Evolutionary conservation across 2,113 vertebrate species (phyloP).

Genomic region (Proterorhinus semilunaris): DNA sequence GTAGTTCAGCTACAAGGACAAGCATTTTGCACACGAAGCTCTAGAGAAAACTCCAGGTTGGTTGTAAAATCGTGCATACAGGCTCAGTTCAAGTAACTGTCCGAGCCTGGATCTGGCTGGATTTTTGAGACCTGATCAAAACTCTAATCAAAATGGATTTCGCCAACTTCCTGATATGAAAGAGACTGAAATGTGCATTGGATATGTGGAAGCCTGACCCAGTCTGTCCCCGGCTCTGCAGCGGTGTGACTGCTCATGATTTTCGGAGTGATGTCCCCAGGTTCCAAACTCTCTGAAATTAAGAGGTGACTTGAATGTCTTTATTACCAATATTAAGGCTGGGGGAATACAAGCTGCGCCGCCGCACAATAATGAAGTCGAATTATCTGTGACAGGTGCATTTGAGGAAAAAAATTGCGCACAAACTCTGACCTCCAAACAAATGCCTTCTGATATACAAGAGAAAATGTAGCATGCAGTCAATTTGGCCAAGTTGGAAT

Average conservation of each 20-base stretch:
- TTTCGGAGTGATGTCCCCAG: slow-evolving; percentile 1
- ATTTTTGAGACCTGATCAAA: not conserved
- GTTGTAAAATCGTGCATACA: too few species aligned
- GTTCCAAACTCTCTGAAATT: slow-evolving; percentile 7
- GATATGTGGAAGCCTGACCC: not conserved
- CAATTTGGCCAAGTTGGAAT: slow-evolving; percentile 74
- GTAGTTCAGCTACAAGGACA: too few species aligned
- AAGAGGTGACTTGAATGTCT: not conserved
- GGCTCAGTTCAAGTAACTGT: too few species aligned
- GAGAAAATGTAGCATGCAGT: slow-evolving; percentile 59
- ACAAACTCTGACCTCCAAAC: slow-evolving; percentile 38
- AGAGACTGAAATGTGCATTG: not conserved
- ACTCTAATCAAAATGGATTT: not conserved
- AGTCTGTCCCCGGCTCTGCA: not conserved
- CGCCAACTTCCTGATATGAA: not conserved
- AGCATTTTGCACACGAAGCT: too few species aligned
- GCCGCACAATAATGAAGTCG: slow-evolving; percentile 9
- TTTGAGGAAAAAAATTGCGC: slow-evolving; percentile 42
- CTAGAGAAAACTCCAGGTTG: too few species aligned
- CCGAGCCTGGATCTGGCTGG: too few species aligned
- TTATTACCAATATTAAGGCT: not conserved
- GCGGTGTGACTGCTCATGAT: slow-evolving; percentile 1
- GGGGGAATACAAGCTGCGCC: slow-evolving; percentile 1
- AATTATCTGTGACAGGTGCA: slow-evolving; percentile 32
- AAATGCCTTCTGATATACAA: slow-evolving; percentile 28